Evolutionary conservation across 2,113 vertebrate genomes (phyloP).

Genomic region (Mormyrus iriodes): DNA sequence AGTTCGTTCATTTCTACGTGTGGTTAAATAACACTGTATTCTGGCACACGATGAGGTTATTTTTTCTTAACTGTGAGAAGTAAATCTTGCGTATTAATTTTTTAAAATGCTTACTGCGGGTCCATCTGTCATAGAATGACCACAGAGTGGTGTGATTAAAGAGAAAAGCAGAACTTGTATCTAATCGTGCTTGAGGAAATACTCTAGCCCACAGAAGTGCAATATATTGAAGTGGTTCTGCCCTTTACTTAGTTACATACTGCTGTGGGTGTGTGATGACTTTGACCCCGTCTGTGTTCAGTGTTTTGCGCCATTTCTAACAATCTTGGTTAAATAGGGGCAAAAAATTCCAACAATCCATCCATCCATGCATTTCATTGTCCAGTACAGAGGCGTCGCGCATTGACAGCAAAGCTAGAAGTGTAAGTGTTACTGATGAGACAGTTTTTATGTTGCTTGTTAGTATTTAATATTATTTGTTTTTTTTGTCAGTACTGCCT

Average conservation of each 20-base stretch:
- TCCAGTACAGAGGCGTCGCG: neutral
- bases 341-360: neutral
- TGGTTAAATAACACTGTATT: neutral
- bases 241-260: neutral
- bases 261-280: neutral
- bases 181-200: neutral
- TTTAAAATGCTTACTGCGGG: neutral
- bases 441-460: neutral
- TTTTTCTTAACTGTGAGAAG: neutral
- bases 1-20: neutral
- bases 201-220: neutral
- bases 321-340: neutral
- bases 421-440: neutral
- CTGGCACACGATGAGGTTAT: neutral
- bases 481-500: neutral
- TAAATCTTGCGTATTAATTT: neutral
- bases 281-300: neutral
- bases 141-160: neutral
- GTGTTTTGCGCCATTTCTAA: neutral
- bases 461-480: neutral
- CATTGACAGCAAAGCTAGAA: neutral
- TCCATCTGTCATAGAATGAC: neutral
- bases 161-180: slow-evolving; percentile 5
- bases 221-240: neutral
- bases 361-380: neutral